Percentiles rank a stretch among this genome's conserved stretches.
These are phyloP conservation scores for Cryptocephalus primarius DNA, from an alignment of 2,888 invertebrate species.

Conservation along the genomic window DNA sequence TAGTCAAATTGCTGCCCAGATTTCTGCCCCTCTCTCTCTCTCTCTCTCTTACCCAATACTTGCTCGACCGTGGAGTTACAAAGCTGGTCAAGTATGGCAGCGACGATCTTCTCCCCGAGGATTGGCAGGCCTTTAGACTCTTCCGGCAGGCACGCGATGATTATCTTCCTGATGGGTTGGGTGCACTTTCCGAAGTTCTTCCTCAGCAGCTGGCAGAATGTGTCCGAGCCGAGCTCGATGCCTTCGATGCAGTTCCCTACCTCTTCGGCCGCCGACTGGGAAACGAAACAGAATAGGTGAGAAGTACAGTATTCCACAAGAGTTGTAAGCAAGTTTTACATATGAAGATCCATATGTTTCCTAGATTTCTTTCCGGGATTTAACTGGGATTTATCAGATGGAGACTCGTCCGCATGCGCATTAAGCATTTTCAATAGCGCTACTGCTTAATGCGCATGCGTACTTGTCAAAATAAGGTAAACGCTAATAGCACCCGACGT, in stretches of 20 bases:
- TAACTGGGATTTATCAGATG: too few relatives aligned
- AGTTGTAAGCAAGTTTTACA: too few relatives aligned
- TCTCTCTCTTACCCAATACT: constrained; percentile 12
- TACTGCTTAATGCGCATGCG: too few relatives aligned
- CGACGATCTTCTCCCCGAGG: constrained; percentile 5
- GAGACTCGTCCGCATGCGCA: too few relatives aligned
- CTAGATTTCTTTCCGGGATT: too few relatives aligned
- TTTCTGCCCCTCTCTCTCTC: too few relatives aligned
- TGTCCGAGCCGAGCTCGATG: constrained; percentile 11
- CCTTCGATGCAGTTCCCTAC: constrained; percentile 5
- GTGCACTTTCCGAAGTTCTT: constrained; percentile 10
- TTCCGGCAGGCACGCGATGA: constrained; percentile 9
- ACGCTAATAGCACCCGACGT: too few relatives aligned
- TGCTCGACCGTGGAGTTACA: constrained; percentile 14
- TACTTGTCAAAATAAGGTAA: too few relatives aligned
- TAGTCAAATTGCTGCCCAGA: too few relatives aligned
- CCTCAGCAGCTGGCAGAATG: constrained; percentile 11
- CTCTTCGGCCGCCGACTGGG: constrained; percentile 4
- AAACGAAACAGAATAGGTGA: constrained; percentile 1
- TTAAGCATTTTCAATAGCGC: too few relatives aligned
- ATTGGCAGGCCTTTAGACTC: constrained; percentile 10
- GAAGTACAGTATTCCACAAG: too few relatives aligned
- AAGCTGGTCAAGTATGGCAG: constrained; percentile 8
- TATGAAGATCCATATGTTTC: too few relatives aligned
- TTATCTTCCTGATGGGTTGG: constrained; percentile 9